These are phyloP conservation scores for Rhopalosiphum padi DNA, from an alignment of 1,140 invertebrate genomes.

Conservation along the genomic window DNA sequence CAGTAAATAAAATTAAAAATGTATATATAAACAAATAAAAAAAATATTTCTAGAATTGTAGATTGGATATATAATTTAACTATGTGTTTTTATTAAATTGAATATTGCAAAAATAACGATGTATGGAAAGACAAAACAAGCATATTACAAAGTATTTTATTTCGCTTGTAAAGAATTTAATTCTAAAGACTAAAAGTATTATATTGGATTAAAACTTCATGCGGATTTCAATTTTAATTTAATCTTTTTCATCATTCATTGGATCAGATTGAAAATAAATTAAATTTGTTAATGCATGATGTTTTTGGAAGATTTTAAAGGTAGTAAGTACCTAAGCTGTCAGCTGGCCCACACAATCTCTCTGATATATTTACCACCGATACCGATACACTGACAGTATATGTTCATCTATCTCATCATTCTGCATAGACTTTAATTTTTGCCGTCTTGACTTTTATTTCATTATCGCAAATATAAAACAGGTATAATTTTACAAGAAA, in stretches of 20 bases:
- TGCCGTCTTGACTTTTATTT: background rate
- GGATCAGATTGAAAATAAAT: background rate
- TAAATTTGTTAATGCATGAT: background rate
- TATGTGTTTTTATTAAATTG: background rate
- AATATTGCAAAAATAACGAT: background rate
- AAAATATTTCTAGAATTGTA: too few relatives aligned
- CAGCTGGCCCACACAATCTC: background rate
- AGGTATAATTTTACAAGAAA: background rate
- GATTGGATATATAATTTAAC: background rate
- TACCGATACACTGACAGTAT: background rate
- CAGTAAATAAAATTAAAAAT: too few relatives aligned
- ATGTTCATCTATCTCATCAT: background rate
- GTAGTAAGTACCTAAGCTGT: background rate
- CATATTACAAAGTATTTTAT: background rate
- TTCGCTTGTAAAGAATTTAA: background rate
- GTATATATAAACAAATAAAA: too few relatives aligned
- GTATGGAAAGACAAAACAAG: background rate
- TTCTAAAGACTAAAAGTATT: background rate
- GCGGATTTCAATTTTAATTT: background rate
- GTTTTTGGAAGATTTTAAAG: background rate
- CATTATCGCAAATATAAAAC: background rate
- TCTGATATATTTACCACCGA: background rate
- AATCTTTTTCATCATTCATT: background rate
- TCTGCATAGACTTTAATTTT: background rate
- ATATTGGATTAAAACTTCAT: background rate